These are phyloP conservation scores for Orthonychiurus folsomi DNA, from an alignment of 2,888 invertebrate genomes.

Conservation along the genomic window DNA sequence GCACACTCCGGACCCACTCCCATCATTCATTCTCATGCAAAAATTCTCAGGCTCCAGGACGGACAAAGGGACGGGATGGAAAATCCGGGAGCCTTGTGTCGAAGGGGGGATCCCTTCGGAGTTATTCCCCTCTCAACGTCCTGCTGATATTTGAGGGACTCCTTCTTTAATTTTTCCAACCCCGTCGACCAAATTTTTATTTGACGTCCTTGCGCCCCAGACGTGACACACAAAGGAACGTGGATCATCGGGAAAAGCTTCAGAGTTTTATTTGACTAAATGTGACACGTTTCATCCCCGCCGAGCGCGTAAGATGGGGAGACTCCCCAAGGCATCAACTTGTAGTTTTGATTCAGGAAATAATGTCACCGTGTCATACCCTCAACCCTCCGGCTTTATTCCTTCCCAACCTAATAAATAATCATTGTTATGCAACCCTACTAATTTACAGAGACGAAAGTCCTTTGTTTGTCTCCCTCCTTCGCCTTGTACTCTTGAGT, in stretches of 20 bases:
- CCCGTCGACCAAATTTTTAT: neutral
- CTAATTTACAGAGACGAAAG: conserved; percentile 1
- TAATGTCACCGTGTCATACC: neutral
- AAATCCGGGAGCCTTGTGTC: too few relatives aligned
- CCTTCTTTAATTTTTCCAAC: neutral
- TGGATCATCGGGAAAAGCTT: too few relatives aligned
- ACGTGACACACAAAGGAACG: too few relatives aligned
- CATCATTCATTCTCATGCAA: neutral
- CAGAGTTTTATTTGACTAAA: neutral
- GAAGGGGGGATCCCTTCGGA: too few relatives aligned
- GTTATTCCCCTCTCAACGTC: neutral
- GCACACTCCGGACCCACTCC: neutral
- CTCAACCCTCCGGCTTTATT: neutral
- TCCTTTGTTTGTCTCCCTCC: too few relatives aligned
- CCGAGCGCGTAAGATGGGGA: neutral
- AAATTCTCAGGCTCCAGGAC: neutral
- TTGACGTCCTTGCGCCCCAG: neutral
- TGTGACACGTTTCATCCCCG: neutral
- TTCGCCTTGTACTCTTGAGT: too few relatives aligned
- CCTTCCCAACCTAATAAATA: neutral
- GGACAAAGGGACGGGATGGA: too few relatives aligned
- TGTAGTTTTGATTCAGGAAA: neutral
- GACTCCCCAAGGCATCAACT: too few relatives aligned
- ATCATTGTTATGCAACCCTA: neutral
- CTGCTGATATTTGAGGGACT: neutral